Base-by-base conservation (phyloP, 1,140 invertebrate species). In the Diuraphis noxia region DNA sequence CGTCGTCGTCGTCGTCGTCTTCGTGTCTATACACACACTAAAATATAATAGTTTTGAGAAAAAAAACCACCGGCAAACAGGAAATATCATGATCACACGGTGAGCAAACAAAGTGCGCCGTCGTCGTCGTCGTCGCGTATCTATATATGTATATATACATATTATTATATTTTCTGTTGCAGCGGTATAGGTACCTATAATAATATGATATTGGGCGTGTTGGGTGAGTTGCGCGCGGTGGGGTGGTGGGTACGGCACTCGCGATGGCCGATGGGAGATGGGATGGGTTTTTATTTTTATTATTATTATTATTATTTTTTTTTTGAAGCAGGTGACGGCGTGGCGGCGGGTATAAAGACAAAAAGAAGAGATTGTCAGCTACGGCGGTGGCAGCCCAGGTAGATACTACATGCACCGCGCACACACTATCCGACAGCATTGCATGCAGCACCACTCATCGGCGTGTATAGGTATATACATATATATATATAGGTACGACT, bases 301-400 rank as follows among this genome's bases (percentile, higher is more conserved):
- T 43, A n/a, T n/a, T n/a, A n/a, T 43, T 43, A 43, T 43, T 43
- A 6, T 43, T 43, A 6, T 43, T 43, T 52, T 52, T 52, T 52
- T 72, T 72, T 79, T 41, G 8, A 81, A 46, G 77, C 89, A 91
- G 89, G 89, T 91, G 89, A 82, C 77, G 43, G 88, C 41, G 34
- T 40, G 56, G 63, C 88, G 72, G 88, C 88, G 88, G 72, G 23
- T 82, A 72, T 72, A 91, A 91, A 91, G 89, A 91, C 89, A 91
- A 91, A 91, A 91, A 81, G 43, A 90, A 82, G 77, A 91, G 89
- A 91, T 91, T 82, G 89, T 88, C 86, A 56, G 86, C 25, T 25
- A 36, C 49, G 86, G 49, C 21, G 43, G 82, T n/a, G 30, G 36
- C 40, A 9, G 34, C 23, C 21, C 85, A 88, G 86, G 86, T 88